Conservation (phyloP, 2,797 vertebrate genomes). For the Pseudomugil tenellus region DNA sequence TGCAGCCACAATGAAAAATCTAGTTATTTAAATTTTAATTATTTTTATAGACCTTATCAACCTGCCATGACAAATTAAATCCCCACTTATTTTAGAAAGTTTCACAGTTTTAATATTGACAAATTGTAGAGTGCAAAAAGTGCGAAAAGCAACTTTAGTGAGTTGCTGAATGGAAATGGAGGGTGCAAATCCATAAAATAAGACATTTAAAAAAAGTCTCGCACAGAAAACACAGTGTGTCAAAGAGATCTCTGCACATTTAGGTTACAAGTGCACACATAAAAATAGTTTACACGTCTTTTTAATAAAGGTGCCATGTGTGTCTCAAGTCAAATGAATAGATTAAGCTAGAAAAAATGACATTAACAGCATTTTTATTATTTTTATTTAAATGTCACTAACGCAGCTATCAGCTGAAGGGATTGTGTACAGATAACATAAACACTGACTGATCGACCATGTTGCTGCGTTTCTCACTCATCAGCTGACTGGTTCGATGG, state of each 20-base stretch:
- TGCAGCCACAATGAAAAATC: constrained; percentile 1
- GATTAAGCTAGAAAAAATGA: constrained; percentile 18
- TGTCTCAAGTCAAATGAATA: constrained; percentile 35
- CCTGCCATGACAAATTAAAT: background rate
- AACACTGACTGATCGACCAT: constrained; percentile 23
- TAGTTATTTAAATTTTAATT: background rate
- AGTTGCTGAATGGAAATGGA: constrained; percentile 5
- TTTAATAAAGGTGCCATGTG: constrained; percentile 45
- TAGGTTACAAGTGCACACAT: constrained; percentile 21
- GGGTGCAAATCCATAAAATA: background rate
- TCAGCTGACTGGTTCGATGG: too few relatives aligned
- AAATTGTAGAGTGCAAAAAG: constrained; percentile 1
- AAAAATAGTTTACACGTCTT: background rate
- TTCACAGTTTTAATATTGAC: background rate
- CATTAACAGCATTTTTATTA: constrained; percentile 11
- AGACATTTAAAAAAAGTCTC: background rate
- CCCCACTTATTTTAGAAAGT: too few relatives aligned
- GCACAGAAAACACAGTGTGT: background rate
- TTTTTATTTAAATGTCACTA: constrained; percentile 11
- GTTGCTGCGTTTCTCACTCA: constrained; percentile 47
- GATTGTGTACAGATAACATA: constrained; percentile 27
- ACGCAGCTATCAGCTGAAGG: constrained; percentile 24
- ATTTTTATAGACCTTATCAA: background rate
- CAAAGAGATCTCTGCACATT: constrained; percentile 5
- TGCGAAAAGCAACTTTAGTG: background rate